Conservation (phyloP, 2,113 vertebrate genomes). For the Apodemus sylvaticus region DNA sequence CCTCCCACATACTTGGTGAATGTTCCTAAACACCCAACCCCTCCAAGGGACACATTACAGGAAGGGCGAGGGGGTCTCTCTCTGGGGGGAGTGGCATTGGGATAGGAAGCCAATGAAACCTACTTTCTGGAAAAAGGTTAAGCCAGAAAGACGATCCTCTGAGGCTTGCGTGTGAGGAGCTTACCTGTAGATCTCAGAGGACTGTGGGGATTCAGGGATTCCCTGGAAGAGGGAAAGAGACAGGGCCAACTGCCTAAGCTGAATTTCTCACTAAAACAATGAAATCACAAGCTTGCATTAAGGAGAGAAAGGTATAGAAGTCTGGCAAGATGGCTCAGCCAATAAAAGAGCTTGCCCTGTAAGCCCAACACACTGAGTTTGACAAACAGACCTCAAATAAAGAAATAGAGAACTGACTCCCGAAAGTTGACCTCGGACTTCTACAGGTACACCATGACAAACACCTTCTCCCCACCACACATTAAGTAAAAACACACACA, state of each 20-base stretch:
- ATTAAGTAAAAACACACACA: not conserved
- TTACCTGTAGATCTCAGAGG: not conserved
- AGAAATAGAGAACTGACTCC: not conserved
- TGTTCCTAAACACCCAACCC: not conserved
- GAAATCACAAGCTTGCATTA: not conserved
- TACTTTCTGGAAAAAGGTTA: not conserved
- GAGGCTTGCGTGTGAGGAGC: not conserved
- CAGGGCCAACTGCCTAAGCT: not conserved
- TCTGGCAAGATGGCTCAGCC: not conserved
- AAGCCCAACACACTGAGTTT: not conserved
- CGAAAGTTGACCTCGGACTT: not conserved
- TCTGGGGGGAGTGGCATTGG: not conserved
- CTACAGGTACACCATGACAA: not conserved
- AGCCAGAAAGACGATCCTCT: not conserved
- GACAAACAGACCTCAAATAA: not conserved
- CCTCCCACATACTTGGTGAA: not conserved
- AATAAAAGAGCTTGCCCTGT: not conserved
- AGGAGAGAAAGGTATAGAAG: not conserved
- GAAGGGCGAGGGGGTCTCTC: not conserved
- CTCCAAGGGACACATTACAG: not conserved
- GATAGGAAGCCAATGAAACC: not conserved
- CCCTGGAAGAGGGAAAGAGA: not conserved
- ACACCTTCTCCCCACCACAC: not conserved
- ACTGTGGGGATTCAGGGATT: not conserved
- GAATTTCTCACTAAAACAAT: not conserved